Evolutionary conservation across 37 sponge, comb jelly and placozoan genomes (phyloP).

Genomic region (Oscarella lobularis): DNA sequence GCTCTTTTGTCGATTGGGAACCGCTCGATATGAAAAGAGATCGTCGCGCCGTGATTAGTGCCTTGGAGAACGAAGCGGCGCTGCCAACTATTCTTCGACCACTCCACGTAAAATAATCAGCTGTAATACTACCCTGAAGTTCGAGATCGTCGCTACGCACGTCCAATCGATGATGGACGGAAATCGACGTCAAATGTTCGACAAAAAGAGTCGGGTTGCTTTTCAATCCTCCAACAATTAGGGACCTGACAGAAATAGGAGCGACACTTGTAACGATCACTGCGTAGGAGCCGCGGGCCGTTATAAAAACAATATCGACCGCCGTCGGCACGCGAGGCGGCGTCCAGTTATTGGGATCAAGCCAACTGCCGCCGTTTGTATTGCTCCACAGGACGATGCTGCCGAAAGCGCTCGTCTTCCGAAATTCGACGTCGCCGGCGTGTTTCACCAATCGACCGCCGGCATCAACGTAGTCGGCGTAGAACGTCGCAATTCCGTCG

Average conservation of each 20-base stretch:
- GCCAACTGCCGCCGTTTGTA: neutral
- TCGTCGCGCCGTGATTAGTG: neutral
- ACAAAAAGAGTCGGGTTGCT: neutral
- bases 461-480: neutral
- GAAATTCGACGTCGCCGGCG: neutral
- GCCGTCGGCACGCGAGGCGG: neutral
- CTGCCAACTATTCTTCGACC: neutral
- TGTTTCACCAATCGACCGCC: neutral
- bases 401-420: neutral
- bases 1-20: neutral
- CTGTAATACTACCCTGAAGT: neutral
- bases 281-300: neutral
- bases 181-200: neutral
- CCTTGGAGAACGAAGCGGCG: neutral
- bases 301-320: neutral
- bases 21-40: neutral
- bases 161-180: neutral
- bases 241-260: neutral
- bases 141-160: neutral
- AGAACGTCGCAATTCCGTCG: neutral
- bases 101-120: neutral
- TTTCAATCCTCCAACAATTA: neutral
- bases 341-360: neutral
- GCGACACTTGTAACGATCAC: neutral
- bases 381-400: neutral